Evolutionary conservation across 2,797 vertebrate genomes (phyloP), one percentile per base, ranked within the genome.

Genomic region (Synaphobranchus kaupii): DNA sequence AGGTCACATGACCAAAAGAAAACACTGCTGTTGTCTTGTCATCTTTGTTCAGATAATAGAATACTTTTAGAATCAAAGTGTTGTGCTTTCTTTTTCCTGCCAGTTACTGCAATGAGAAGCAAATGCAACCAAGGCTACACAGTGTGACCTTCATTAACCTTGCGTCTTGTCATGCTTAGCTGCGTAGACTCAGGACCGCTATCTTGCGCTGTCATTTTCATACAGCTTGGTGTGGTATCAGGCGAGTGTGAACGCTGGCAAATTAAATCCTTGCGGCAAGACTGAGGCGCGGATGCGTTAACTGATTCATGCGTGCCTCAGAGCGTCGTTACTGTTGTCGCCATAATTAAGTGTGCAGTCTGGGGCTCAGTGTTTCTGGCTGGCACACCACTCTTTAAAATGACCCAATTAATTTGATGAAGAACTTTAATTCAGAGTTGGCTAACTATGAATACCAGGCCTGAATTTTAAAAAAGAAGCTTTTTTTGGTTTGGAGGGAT

Each of bases 331-430:
- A 58, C 56, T 91, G 92, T 89, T 90, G 88, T 90, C 88, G 50
- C 84, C 89, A 87, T 92, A 93, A 94, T 93, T 92, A 90, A 90
- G 92, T 86, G 93, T 93, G 92, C 90, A 89, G 92, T 93, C 90
- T 90, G 73, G 52, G 7, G 85, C 89, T 88, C 89, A 90, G 71
- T 58, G 90, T 92, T 92, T 87, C 90, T 15, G n/a, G 88, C 90
- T 90, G 84, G 90, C 86, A 90, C 88, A 91, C 90, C 91, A 88
- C 89, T 89, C 82, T 88, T 39, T 90, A 93, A 92, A 93, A 91
- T 92, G 78, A 93, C 92, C 91, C 90, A 94, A 92, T 94, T 94
- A 91, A 93, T 93, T 92, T 92, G 93, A 94, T 93, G 93, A 93
- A 91, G 90, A 93, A 92, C 89, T 80, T 85, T 88, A 89, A 91